Base-by-base conservation (phyloP, 2,113 vertebrate genomes). In the Syrrhaptes paradoxus region DNA sequence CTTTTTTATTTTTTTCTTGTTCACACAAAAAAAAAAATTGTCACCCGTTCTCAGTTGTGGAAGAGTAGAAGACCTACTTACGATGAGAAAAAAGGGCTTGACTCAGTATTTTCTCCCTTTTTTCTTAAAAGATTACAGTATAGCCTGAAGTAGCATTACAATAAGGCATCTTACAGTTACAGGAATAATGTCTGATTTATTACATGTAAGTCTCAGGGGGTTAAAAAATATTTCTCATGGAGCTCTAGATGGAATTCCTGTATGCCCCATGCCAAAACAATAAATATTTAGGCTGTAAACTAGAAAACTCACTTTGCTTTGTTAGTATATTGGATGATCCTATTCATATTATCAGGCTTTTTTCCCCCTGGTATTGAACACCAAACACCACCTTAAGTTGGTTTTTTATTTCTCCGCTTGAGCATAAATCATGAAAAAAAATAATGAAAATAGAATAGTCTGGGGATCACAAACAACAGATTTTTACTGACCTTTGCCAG, bases 81-180 rank as follows among this genome's bases (percentile, higher is more conserved):
- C 11, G n/a, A 51, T 36, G 85, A 68, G 41, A 82, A 91, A 90
- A 87, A 82, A 87, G 32, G 76, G 3, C 9, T 70, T 78, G 52
- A 88, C 20, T 90, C 58, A 81, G 26, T n/a, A 81, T 89, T 93
- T 90, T 49, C 6, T 55, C 19, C 6, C 52, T 85, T 74, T 70
- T 93, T 89, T 85, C 67, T 80, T 48, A 49, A 51, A 93, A 73
- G 13, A 84, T 70, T 90, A 77, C 32, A 70, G 54, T 73, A 52
- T 65, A 91, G 41, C 92, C 81, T 86, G 57, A 34, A 82, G 86
- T 81, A 71, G 17, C 5, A 9, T 58, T 96, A 88, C 95, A 97
- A 96, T 87, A 67, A 96, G 74, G 20, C 20, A 46, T 28, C 17
- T 41, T 87, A 73, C n/a, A 54, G 22, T 74, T 85, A 75, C 81